Percentiles rank a stretch among this genome's conserved stretches.
phyloP scores from a whole-genome alignment of 2,888 invertebrate genomes.

The Agriotes lineatus region DNA sequence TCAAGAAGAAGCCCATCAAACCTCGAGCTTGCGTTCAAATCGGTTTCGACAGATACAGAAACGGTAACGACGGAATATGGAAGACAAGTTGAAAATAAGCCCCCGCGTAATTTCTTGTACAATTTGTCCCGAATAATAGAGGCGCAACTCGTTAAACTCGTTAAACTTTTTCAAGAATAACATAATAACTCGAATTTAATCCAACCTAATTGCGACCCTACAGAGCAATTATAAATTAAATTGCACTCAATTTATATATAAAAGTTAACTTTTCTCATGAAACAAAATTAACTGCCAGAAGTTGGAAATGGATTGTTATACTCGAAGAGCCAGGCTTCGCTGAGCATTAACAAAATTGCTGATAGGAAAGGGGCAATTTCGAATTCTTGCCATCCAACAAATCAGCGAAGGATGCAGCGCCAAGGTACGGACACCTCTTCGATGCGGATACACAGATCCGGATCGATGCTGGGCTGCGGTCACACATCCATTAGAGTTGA shows the following conservation, averaged over 20 bases:
- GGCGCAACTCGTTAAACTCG: slow-evolving; percentile 6
- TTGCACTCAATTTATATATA: slow-evolving; percentile 23
- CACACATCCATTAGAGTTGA: slow-evolving; percentile 57
- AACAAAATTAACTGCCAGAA: slow-evolving; percentile 12
- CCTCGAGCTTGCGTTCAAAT: slow-evolving; percentile 1
- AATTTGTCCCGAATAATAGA: slow-evolving; percentile 9
- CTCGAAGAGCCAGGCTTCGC: not conserved
- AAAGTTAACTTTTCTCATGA: slow-evolving; percentile 23
- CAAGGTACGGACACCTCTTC: slow-evolving; percentile 26
- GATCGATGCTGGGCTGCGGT: slow-evolving; percentile 57
- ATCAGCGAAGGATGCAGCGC: slow-evolving; percentile 7
- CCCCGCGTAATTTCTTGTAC: slow-evolving; percentile 12
- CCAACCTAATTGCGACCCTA: slow-evolving; percentile 11
- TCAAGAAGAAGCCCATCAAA: slow-evolving; percentile 5
- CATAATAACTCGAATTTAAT: slow-evolving; percentile 15
- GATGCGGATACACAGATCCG: slow-evolving; percentile 38
- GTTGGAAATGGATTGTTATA: slow-evolving; percentile 17
- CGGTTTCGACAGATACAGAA: slow-evolving; percentile 8
- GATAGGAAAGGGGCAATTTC: not conserved
- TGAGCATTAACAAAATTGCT: not conserved
- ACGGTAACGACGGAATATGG: not conserved
- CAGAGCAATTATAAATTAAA: slow-evolving; percentile 23
- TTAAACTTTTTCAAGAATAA: slow-evolving; percentile 13
- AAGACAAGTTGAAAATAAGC: not conserved
- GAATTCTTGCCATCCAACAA: not conserved